Conservation (phyloP, 2,113 vertebrate genomes). For the Colistium nudipinnis region DNA sequence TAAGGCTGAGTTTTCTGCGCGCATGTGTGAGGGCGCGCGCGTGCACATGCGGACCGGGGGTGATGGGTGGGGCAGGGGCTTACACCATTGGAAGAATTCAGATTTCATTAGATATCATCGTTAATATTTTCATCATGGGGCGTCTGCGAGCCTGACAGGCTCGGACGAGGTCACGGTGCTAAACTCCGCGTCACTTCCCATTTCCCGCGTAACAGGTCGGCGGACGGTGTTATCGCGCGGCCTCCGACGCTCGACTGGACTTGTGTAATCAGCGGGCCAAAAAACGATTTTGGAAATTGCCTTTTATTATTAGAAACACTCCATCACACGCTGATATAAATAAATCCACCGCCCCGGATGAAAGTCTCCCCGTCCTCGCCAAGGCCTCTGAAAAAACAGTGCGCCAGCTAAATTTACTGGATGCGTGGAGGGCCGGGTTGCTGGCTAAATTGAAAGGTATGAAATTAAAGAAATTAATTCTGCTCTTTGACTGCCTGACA, state of each 20-base stretch:
- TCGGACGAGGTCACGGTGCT: constrained; percentile 49
- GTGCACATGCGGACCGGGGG: background rate
- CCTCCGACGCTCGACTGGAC: constrained; percentile 53
- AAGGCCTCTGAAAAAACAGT: constrained; percentile 44
- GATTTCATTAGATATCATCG: constrained; percentile 18
- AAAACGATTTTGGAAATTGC: constrained; percentile 70
- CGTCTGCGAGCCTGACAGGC: constrained; percentile 36
- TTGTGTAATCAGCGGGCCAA: constrained; percentile 63
- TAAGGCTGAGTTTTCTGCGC: background rate
- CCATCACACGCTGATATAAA: constrained; percentile 73
- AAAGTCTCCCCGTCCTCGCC: constrained; percentile 32
- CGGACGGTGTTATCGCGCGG: constrained; percentile 61
- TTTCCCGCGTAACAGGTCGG: constrained; percentile 64
- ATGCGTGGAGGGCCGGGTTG: constrained; percentile 55
- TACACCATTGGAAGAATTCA: background rate
- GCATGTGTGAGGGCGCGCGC: background rate
- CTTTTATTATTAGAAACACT: constrained; percentile 77
- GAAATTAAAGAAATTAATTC: constrained; percentile 83
- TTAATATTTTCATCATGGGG: constrained; percentile 63
- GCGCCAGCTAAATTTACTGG: constrained; percentile 69
- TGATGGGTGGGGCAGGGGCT: background rate
- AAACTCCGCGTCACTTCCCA: constrained; percentile 68
- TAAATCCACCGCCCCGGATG: constrained; percentile 61
- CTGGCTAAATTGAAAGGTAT: constrained; percentile 70
- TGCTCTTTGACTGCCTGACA: constrained; percentile 66